These are phyloP conservation scores for Holocentrus rufus DNA, from an alignment of 2,797 vertebrate species.

Conservation along the genomic window DNA sequence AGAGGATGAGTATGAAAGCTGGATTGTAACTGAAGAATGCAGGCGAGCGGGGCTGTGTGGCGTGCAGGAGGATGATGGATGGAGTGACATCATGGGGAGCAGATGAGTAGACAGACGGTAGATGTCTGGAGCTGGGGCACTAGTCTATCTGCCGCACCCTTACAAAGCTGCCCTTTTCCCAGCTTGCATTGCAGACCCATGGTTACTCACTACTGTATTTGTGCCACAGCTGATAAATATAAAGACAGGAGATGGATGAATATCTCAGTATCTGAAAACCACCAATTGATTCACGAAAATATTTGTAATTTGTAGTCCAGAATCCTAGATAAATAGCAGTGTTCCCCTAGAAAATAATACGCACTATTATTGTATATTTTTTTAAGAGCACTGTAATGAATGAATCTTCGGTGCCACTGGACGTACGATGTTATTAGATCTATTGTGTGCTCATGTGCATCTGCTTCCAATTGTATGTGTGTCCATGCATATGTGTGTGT, in stretches of 20 bases:
- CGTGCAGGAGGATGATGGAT: constrained; percentile 75
- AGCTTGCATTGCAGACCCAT: constrained; percentile 10
- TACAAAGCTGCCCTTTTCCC: constrained; percentile 22
- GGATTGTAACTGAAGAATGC: constrained; percentile 77
- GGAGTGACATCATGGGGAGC: constrained; percentile 72
- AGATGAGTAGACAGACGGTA: constrained; percentile 65
- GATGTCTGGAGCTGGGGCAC: constrained; percentile 66
- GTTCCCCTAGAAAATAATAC: background rate
- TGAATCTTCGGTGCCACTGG: background rate
- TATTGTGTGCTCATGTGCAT: background rate
- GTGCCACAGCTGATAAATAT: background rate
- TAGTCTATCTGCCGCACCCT: constrained; percentile 46
- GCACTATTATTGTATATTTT: too few species aligned
- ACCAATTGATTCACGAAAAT: background rate
- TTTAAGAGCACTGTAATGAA: too few species aligned
- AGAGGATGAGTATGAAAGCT: constrained; percentile 74
- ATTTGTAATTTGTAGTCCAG: background rate
- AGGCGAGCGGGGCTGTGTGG: constrained; percentile 56
- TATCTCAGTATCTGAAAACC: background rate
- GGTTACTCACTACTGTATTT: constrained; percentile 2
- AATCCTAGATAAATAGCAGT: constrained; percentile 29
- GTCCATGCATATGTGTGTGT: constrained; percentile 17
- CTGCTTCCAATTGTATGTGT: background rate
- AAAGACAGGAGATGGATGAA: background rate
- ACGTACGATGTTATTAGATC: background rate